Percentiles rank a stretch among this genome's conserved stretches.
Conservation (phyloP, 2,888 invertebrate species). For the Linnaemya vulpina region DNA sequence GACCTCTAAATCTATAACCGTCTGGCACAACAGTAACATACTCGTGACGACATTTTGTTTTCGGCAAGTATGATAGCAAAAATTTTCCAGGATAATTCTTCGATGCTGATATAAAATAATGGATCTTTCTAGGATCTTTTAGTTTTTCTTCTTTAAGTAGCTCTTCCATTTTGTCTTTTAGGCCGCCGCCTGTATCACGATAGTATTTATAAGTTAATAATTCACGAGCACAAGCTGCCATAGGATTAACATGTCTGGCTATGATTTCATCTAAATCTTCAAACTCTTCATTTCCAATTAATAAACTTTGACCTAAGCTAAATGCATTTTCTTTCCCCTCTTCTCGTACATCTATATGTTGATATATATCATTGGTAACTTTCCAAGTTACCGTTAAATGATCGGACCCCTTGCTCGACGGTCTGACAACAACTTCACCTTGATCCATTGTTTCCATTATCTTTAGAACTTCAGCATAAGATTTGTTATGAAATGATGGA, state of each 20-base stretch:
- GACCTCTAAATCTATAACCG: conserved; percentile 94
- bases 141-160: conserved; percentile 93
- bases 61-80: conserved; percentile 95
- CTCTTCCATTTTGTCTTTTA: conserved; percentile 94
- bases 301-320: conserved; percentile 93
- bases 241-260: conserved; percentile 97
- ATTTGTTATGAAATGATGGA: conserved; percentile 98
- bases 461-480: conserved; percentile 95
- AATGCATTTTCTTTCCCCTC: conserved; percentile 98
- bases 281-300: conserved; percentile 96
- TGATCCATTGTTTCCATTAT: conserved; percentile 96
- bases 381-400: conserved; percentile 99
- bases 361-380: conserved; percentile 95
- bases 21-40: conserved; percentile 95
- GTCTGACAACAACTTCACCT: conserved; percentile 97
- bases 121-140: conserved; percentile 93
- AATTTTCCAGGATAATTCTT: conserved; percentile 96
- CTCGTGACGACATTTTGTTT: conserved; percentile 93
- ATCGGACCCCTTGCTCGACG: conserved; percentile 98
- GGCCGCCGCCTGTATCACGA: conserved; percentile 89
- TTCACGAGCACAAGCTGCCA: conserved; percentile 97
- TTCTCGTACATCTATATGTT: conserved; percentile 98
- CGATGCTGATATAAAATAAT: conserved; percentile 92
- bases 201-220: conserved; percentile 96
- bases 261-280: conserved; percentile 99